These are phyloP conservation scores for Synanthedon formicaeformis DNA, from an alignment of 2,888 invertebrate genomes.

Conservation along the genomic window DNA sequence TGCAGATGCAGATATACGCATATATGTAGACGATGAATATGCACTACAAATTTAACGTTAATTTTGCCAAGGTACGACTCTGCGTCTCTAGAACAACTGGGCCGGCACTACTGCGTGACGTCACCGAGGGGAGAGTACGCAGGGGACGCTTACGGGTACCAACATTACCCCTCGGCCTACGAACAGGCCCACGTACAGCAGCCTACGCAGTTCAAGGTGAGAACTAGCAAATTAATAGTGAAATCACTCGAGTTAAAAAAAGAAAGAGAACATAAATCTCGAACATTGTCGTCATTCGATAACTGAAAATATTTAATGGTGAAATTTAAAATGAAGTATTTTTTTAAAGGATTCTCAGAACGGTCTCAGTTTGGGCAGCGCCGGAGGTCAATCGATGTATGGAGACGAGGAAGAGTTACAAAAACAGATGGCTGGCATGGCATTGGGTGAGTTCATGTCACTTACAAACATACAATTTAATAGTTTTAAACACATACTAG, in stretches of 20 bases:
- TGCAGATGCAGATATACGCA: too few species aligned
- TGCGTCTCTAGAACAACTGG: constrained; percentile 57
- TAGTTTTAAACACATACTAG: not conserved
- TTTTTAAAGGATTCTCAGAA: constrained; percentile 61
- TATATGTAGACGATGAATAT: too few species aligned
- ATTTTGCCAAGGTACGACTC: constrained; percentile 49
- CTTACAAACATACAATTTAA: too few species aligned
- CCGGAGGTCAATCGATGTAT: constrained; percentile 73
- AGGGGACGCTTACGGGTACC: constrained; percentile 56
- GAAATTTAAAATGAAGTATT: too few species aligned
- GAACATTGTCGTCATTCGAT: too few species aligned
- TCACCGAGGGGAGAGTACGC: constrained; percentile 65
- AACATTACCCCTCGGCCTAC: constrained; percentile 55
- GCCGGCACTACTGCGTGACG: constrained; percentile 65
- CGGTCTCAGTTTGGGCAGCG: constrained; percentile 62
- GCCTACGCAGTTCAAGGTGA: constrained; percentile 47
- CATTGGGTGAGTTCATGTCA: constrained; percentile 45
- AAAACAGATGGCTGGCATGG: constrained; percentile 78
- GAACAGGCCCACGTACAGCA: constrained; percentile 34
- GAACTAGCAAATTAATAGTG: too few species aligned
- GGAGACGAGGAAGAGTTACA: constrained; percentile 79
- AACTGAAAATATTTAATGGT: too few species aligned
- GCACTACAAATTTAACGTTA: not conserved
- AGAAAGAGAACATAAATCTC: too few species aligned
- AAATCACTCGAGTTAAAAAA: too few species aligned